Conservation (phyloP, 2,888 invertebrate species). For the Cheilosia vernalis region DNA sequence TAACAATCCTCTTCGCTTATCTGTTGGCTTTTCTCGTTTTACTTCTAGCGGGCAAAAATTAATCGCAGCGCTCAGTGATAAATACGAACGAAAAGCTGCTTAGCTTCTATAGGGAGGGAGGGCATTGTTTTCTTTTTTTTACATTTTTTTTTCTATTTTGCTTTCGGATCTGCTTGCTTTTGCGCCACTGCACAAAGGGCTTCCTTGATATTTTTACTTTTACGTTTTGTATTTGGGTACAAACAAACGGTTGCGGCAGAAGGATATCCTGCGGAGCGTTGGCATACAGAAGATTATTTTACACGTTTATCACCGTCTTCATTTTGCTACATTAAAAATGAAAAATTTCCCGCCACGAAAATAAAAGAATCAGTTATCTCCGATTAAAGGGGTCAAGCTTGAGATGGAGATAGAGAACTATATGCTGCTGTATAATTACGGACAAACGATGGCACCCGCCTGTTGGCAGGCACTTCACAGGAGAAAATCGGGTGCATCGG, state of each 20-base stretch:
- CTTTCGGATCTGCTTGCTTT: slow-evolving; percentile 35
- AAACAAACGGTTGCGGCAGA: slow-evolving; percentile 19
- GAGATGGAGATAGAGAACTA: slow-evolving; percentile 3
- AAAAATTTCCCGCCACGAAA: slow-evolving; percentile 55
- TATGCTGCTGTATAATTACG: slow-evolving; percentile 59
- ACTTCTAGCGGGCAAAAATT: slow-evolving; percentile 67
- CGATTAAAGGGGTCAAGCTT: slow-evolving; percentile 66
- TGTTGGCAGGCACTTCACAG: neutral
- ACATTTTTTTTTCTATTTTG: neutral
- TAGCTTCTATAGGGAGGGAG: slow-evolving; percentile 46
- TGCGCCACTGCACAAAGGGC: slow-evolving; percentile 61
- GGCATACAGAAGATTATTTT: slow-evolving; percentile 65
- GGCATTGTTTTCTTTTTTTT: slow-evolving; percentile 11
- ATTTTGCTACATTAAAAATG: slow-evolving; percentile 73
- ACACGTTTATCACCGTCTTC: slow-evolving; percentile 72
- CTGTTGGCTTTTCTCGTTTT: slow-evolving; percentile 43
- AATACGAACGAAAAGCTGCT: slow-evolving; percentile 70
- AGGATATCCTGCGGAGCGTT: slow-evolving; percentile 73
- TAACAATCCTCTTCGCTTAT: slow-evolving; percentile 64
- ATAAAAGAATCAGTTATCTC: slow-evolving; percentile 40
- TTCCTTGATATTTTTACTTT: slow-evolving; percentile 24
- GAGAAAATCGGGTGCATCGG: slow-evolving; percentile 54
- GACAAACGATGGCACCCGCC: slow-evolving; percentile 71
- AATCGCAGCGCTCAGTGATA: slow-evolving; percentile 68
- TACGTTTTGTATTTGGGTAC: slow-evolving; percentile 5